A percentile compares a stretch with the other conserved stretches of the same genome.
Evolutionary conservation across 2,113 vertebrate genomes (phyloP).

Genomic region (Dromiciops gliroides): DNA sequence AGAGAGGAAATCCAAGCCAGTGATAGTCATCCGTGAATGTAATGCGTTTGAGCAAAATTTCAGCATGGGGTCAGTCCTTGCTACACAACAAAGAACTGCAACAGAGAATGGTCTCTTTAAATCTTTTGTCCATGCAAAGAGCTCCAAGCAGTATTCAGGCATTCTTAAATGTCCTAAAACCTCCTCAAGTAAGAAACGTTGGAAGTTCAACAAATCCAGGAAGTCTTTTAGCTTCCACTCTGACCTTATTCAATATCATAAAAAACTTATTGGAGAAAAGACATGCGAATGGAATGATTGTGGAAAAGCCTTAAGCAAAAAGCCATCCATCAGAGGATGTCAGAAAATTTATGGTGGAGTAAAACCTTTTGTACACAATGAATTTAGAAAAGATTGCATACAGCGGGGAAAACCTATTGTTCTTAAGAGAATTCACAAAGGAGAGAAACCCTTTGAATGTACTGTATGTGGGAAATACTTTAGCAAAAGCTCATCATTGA

Average conservation of each 20-base stretch:
- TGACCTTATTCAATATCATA: slow-evolving; percentile 85
- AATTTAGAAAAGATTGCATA: background rate
- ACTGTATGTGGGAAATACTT: slow-evolving; percentile 54
- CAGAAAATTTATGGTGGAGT: background rate
- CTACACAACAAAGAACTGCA: slow-evolving; percentile 33
- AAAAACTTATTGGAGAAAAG: slow-evolving; percentile 81
- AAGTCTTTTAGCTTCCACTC: slow-evolving; percentile 87
- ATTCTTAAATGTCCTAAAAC: slow-evolving; percentile 59
- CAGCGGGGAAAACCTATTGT: slow-evolving; percentile 12
- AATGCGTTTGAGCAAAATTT: slow-evolving; percentile 22
- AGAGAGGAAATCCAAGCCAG: background rate
- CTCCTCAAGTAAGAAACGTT: slow-evolving; percentile 69
- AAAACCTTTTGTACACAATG: background rate
- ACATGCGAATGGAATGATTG: slow-evolving; percentile 45
- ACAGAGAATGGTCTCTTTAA: slow-evolving; percentile 38
- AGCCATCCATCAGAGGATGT: background rate
- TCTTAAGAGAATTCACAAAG: slow-evolving; percentile 51
- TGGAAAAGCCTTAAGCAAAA: slow-evolving; percentile 7
- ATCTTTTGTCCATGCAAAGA: slow-evolving; percentile 20
- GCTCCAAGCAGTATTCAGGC: slow-evolving; percentile 49
- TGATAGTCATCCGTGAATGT: background rate
- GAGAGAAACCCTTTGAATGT: slow-evolving; percentile 50
- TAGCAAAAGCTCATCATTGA: background rate
- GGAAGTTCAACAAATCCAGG: slow-evolving; percentile 81
- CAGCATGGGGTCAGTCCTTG: slow-evolving; percentile 16